Evolutionary conservation across 2,797 vertebrate genomes (phyloP).

Genomic region (Amblyraja radiata): DNA sequence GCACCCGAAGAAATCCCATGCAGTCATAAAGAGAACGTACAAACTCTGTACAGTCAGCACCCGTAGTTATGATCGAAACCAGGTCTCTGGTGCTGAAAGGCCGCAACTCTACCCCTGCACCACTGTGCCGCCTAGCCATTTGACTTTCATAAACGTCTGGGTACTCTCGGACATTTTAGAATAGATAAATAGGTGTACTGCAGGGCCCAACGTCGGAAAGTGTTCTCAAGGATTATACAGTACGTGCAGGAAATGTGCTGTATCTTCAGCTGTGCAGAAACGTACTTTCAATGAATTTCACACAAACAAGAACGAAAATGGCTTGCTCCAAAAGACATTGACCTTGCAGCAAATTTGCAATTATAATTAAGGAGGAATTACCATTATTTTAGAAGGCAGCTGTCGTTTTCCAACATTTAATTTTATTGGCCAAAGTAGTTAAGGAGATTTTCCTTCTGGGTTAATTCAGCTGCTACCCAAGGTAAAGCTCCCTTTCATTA

Average conservation of each 20-base stretch:
- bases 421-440: conserved; percentile 1
- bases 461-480: background rate
- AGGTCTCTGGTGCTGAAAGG: too few species aligned
- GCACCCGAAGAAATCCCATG: too few species aligned
- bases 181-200: background rate
- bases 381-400: background rate
- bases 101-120: too few species aligned
- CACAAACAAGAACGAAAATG: background rate
- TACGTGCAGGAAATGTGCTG: background rate
- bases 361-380: background rate
- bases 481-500: background rate
- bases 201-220: background rate
- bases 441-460: background rate
- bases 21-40: too few species aligned
- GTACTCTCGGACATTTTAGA: background rate
- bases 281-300: background rate
- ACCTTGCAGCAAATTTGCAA: background rate
- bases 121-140: too few species aligned
- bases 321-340: background rate
- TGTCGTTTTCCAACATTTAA: background rate
- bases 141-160: background rate
- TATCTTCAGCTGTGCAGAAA: background rate
- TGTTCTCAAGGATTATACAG: background rate
- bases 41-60: too few species aligned
- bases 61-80: too few species aligned